phyloP scores from a whole-genome alignment of 2,797 vertebrate species.

The Cheracebus regulus region DNA sequence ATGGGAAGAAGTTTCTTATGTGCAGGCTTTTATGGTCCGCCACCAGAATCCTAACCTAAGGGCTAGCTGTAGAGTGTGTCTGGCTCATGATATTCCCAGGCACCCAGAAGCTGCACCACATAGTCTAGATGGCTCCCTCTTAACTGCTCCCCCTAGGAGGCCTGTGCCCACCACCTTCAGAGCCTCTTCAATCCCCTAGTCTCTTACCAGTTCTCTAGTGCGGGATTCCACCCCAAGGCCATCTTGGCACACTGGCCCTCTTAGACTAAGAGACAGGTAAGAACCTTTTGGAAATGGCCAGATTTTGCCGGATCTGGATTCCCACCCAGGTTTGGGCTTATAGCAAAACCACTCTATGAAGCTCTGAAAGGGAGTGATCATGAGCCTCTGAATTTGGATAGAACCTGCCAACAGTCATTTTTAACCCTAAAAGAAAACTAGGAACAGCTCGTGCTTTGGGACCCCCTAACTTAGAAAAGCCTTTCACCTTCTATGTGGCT shows the following conservation, averaged over 20 bases:
- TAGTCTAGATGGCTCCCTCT: not conserved
- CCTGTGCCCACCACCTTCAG: not conserved
- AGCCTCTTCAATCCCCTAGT: not conserved
- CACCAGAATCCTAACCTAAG: not conserved
- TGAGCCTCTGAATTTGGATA: not conserved
- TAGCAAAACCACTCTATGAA: not conserved
- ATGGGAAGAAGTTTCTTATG: not conserved
- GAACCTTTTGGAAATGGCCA: not conserved
- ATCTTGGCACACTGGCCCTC: not conserved
- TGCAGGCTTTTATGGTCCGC: not conserved
- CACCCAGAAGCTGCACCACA: not conserved
- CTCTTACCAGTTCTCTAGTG: not conserved
- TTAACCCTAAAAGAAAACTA: not conserved
- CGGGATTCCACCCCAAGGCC: not conserved
- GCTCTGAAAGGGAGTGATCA: not conserved
- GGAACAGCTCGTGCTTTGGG: not conserved
- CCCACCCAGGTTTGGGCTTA: not conserved
- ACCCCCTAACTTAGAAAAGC: not conserved
- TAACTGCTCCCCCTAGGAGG: not conserved
- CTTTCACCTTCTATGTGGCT: not conserved
- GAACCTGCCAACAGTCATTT: not conserved
- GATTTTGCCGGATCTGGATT: not conserved
- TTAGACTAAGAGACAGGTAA: not conserved
- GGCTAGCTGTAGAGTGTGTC: not conserved
- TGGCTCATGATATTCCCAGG: not conserved